Base-by-base conservation (phyloP, 2,113 vertebrate genomes). In the Rhinopomastus cyanomelas region DNA sequence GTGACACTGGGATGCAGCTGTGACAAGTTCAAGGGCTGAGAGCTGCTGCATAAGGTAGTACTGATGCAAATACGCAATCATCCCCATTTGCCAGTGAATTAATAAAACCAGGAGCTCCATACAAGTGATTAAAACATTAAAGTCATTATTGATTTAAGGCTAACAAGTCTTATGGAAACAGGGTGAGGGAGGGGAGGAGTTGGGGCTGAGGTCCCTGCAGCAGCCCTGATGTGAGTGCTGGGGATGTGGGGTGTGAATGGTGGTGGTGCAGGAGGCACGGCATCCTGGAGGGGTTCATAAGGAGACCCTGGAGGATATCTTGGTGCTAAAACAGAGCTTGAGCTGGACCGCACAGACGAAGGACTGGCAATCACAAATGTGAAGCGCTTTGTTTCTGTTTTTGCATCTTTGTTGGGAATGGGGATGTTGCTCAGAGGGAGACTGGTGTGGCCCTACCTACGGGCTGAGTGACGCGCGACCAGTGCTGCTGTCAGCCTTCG, bases 391-490 rank as follows among this genome's bases (percentile, higher is more conserved):
- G 44, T 92, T 78, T 87, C 36, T 81, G 75, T 27, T 64, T 75
- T 17, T 23, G 0, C 37, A 1, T 27, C 26, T 8, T 25, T 61
- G 78, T 30, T 2, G 27, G 39, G 87, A 51, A 49, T 0, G 5
- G 49, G 57, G 53, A 84, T 92, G 87, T 92, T 5, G 1, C 85
- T 92, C 81, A 34, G 0, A 64, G 59, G 62, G 26, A 87, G 71
- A 66, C 78, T 32, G 4, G 3, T 12, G 18, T 3, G 0, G 49
- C 61, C 48, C 85, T 3, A 49, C 0, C 2, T 6, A 0, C 0
- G 1, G 77, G 37, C 68, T 36, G 71, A 37, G 52, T 64, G 87
- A 80, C 2, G 1, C 5, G 77, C 1, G 2, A 4, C 65, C 8
- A 1, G 61, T 60, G 85, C 66, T 4, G 11, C 77, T 64, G 85